phyloP scores from a whole-genome alignment of 2,797 vertebrate species.

The Etheostoma perlongum region DNA sequence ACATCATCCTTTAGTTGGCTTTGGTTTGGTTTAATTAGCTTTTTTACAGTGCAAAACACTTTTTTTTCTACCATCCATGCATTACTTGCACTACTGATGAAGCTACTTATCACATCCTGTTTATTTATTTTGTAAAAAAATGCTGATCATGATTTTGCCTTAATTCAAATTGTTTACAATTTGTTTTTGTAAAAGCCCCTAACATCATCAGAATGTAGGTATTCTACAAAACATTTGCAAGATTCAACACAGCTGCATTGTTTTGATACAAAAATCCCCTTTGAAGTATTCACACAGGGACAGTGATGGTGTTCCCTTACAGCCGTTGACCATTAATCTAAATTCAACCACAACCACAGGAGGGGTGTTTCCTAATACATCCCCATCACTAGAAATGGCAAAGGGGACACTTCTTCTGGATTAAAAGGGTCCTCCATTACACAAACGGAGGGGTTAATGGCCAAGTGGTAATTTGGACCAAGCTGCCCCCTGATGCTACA shows the following conservation, averaged over 20 bases:
- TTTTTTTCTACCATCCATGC: background rate
- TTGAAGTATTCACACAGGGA: background rate
- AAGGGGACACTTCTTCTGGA: conserved; percentile 58
- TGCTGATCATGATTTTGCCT: background rate
- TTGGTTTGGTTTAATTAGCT: background rate
- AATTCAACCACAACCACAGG: conserved; percentile 13
- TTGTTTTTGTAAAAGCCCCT: background rate
- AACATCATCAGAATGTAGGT: background rate
- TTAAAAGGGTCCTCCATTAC: conserved; percentile 77
- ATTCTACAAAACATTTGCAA: no score
- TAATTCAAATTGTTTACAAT: no score
- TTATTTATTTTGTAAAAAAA: background rate
- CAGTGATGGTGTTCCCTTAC: background rate
- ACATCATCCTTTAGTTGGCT: background rate
- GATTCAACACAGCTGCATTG: background rate
- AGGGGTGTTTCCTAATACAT: conserved; percentile 58
- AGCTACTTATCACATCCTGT: background rate
- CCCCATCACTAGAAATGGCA: conserved; percentile 42
- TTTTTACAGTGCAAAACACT: background rate
- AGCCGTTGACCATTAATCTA: conserved; percentile 37
- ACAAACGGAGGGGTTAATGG: conserved; percentile 55
- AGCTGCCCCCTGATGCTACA: conserved; percentile 71
- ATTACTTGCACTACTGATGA: background rate
- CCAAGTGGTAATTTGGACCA: conserved; percentile 74
- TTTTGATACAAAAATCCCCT: background rate